Percentiles rank a stretch among this genome's conserved stretches.
Conservation (phyloP, 2,888 invertebrate species). For the Lumbricus terrestris region DNA sequence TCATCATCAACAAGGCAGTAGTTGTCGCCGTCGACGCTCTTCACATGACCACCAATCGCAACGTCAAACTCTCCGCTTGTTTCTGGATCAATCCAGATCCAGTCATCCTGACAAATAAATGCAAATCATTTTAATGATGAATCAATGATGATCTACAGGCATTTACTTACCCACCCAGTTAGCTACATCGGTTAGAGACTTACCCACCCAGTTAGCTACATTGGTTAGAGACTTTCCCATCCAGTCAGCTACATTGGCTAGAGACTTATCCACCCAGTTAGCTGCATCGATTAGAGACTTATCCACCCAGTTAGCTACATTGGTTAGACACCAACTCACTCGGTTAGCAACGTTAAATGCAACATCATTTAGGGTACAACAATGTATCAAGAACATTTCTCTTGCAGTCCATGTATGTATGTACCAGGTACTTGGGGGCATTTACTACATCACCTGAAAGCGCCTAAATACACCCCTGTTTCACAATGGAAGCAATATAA, state of each 20-base stretch:
- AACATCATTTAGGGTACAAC: no score
- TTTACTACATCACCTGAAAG: no score
- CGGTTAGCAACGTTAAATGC: not conserved
- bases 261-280: no score
- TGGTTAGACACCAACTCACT: no score
- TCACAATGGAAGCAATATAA: no score
- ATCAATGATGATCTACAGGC: not conserved
- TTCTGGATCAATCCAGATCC: slow-evolving; percentile 99
- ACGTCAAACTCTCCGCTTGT: slow-evolving; percentile 93
- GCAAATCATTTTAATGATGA: not conserved
- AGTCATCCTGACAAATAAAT: slow-evolving; percentile 66
- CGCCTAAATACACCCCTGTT: no score
- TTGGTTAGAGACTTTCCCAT: not conserved
- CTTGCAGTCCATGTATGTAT: no score
- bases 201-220: no score
- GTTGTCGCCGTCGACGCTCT: slow-evolving; percentile 89
- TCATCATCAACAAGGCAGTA: slow-evolving; percentile 97
- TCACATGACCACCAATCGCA: slow-evolving; percentile 94
- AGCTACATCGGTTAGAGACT: no score
- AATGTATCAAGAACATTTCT: no score
- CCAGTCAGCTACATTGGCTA: not conserved
- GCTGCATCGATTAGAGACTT: not conserved
- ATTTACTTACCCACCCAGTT: not conserved
- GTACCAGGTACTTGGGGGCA: no score
- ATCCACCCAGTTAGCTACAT: not conserved